Evolutionary conservation across 2,888 invertebrate species (phyloP).

Genomic region (Tuta absoluta): DNA sequence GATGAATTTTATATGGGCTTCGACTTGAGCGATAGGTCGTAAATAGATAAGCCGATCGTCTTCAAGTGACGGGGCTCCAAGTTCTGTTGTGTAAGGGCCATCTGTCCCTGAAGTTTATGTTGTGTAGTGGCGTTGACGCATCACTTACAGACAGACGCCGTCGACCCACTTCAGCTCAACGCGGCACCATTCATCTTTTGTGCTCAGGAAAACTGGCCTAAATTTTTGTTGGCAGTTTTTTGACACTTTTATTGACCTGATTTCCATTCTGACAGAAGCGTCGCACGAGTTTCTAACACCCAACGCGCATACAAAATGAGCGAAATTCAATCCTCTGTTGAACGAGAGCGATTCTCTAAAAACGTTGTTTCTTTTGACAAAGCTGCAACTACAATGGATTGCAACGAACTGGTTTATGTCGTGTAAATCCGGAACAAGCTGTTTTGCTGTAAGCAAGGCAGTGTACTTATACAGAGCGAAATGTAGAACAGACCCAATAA

Average conservation of each 20-base stretch:
- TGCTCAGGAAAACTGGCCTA: conserved; percentile 40
- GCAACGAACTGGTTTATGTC: conserved; percentile 15
- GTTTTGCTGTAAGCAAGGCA: conserved; percentile 14
- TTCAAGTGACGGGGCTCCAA: background rate
- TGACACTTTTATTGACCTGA: conserved; percentile 29
- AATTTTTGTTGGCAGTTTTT: conserved; percentile 34
- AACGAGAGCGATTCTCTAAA: background rate
- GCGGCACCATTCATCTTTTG: conserved; percentile 51
- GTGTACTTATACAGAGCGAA: background rate
- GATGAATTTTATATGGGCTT: conserved; percentile 21
- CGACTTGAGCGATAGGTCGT: conserved; percentile 11
- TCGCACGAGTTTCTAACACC: conserved; percentile 27
- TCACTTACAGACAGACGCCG: conserved; percentile 20
- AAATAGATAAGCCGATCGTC: conserved; percentile 20
- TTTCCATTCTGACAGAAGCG: conserved; percentile 24
- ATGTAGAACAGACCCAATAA: background rate
- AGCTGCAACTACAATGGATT: conserved; percentile 9
- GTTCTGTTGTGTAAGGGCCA: background rate
- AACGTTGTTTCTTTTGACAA: conserved; percentile 12
- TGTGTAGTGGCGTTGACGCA: conserved; percentile 21
- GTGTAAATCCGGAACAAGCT: conserved; percentile 14
- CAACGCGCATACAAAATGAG: conserved; percentile 13
- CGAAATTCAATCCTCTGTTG: conserved; percentile 11
- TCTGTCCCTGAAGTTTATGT: conserved; percentile 4
- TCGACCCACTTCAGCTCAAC: conserved; percentile 53